A percentile compares a stretch with the other conserved stretches of the same genome.
These are phyloP conservation scores for Noctua janthina DNA, from an alignment of 2,888 invertebrate genomes.

Conservation along the genomic window DNA sequence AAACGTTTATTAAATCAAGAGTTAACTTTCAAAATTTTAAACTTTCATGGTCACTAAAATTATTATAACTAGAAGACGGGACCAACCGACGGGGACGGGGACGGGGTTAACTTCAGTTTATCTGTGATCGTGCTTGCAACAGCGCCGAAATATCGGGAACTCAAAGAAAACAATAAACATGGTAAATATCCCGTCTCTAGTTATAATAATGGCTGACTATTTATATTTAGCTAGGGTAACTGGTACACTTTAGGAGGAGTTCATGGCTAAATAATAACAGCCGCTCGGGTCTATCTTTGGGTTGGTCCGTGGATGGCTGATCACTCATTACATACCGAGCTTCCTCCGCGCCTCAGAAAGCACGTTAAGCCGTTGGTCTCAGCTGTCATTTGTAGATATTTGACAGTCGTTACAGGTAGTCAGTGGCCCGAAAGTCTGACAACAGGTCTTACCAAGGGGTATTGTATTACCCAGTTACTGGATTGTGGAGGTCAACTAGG, in stretches of 20 bases:
- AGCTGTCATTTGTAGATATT: neutral
- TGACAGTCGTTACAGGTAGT: too few relatives aligned
- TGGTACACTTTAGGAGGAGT: neutral
- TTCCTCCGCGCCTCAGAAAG: neutral
- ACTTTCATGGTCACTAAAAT: too few relatives aligned
- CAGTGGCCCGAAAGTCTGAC: too few relatives aligned
- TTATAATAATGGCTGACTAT: slow-evolving; percentile 32
- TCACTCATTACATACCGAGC: neutral
- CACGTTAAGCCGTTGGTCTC: neutral
- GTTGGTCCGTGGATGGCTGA: neutral
- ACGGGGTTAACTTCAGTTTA: too few relatives aligned
- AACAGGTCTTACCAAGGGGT: neutral
- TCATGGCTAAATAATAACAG: neutral
- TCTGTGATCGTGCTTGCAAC: too few relatives aligned
- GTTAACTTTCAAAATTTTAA: too few relatives aligned
- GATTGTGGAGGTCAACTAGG: neutral
- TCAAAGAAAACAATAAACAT: too few relatives aligned
- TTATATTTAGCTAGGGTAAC: slow-evolving; percentile 34
- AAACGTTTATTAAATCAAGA: too few relatives aligned
- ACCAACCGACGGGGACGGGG: too few relatives aligned
- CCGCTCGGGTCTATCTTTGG: neutral
- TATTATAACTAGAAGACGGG: too few relatives aligned
- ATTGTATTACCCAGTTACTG: neutral
- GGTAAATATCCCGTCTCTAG: too few relatives aligned
- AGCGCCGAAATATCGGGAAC: too few relatives aligned